These are phyloP conservation scores for Ceratosolen fusciceps DNA, from an alignment of 1,140 invertebrate genomes.

Conservation along the genomic window DNA sequence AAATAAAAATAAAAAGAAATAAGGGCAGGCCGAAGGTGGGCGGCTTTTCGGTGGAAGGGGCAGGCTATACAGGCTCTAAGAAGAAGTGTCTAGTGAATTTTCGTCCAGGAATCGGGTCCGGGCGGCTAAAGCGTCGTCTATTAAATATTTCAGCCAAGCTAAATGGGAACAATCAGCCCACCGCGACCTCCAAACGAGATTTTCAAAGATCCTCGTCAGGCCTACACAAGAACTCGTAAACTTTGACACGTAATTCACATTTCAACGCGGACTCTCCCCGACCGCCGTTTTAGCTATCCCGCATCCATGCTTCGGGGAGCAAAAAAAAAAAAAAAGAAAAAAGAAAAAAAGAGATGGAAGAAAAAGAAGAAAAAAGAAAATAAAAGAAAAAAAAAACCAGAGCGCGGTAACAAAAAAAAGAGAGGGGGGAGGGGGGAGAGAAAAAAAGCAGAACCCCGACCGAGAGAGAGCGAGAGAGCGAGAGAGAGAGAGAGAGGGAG, in stretches of 20 bases:
- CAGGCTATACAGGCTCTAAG: neutral
- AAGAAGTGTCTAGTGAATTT: neutral
- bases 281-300: neutral
- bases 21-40: neutral
- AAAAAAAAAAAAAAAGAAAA: conserved; percentile 37
- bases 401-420: neutral
- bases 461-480: neutral
- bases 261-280: conserved; percentile 9
- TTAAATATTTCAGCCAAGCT: conserved; percentile 8
- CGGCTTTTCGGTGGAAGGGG: neutral
- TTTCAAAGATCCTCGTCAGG: neutral
- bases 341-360: neutral
- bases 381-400: neutral
- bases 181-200: conserved; percentile 28
- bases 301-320: neutral
- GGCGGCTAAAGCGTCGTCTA: neutral
- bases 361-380: conserved; percentile 38
- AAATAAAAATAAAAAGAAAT: neutral
- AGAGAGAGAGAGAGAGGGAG: neutral
- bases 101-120: neutral
- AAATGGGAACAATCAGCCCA: conserved; percentile 7
- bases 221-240: conserved; percentile 22
- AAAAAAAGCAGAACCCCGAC: conserved; percentile 9
- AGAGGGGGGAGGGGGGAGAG: conserved; percentile 34
- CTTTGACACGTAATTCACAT: conserved; percentile 34